These are phyloP conservation scores for Pollenia angustigena DNA, from an alignment of 2,888 invertebrate genomes.

Conservation along the genomic window DNA sequence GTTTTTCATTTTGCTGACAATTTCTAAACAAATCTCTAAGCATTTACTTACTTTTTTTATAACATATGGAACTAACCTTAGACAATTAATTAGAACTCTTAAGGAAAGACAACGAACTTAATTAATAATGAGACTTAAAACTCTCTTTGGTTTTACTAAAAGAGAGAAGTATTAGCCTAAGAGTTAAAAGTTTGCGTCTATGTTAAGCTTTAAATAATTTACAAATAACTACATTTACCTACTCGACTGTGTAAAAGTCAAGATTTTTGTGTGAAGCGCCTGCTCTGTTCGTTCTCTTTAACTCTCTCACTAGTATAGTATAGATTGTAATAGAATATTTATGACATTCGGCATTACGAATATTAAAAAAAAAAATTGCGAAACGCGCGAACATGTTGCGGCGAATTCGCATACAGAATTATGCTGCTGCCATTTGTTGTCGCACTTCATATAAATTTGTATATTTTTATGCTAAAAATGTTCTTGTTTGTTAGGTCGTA, in stretches of 20 bases:
- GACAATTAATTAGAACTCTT: conserved; percentile 45
- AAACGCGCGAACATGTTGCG: conserved; percentile 66
- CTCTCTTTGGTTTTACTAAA: not conserved
- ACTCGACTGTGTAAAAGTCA: not conserved
- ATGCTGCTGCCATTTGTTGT: conserved; percentile 59
- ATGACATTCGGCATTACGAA: conserved; percentile 1
- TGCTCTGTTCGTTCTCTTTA: conserved; percentile 11
- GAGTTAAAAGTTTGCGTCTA: not conserved
- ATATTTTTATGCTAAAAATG: conserved; percentile 47
- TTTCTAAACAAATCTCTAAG: conserved; percentile 5
- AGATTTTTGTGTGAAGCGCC: conserved; percentile 29
- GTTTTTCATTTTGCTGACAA: not conserved
- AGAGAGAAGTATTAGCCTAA: not conserved
- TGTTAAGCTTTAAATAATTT: not conserved
- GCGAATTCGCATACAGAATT: conserved; percentile 58
- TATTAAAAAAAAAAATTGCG: conserved; percentile 51
- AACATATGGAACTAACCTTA: conserved; percentile 57
- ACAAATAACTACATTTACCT: not conserved
- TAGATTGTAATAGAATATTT: conserved; percentile 63
- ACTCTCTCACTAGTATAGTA: conserved; percentile 16
- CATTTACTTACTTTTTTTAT: not conserved
- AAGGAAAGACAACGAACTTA: not conserved
- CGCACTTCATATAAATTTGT: conserved; percentile 55
- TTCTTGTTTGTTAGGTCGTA: conserved; percentile 64
- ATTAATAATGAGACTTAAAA: not conserved